Conservation (phyloP, 2,888 invertebrate species). For the Exocentrus adspersus region DNA sequence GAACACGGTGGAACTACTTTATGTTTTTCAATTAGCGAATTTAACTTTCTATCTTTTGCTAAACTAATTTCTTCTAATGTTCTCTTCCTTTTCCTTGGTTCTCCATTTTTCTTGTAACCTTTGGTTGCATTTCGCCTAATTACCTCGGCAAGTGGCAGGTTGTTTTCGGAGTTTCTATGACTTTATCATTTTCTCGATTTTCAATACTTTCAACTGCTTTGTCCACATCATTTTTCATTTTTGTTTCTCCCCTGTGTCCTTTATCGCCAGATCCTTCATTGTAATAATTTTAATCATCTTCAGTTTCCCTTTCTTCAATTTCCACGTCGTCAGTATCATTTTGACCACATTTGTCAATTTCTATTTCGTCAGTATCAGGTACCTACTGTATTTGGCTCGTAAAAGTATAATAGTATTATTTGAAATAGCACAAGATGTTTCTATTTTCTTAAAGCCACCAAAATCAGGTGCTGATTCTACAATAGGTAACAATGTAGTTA, state of each 20-base stretch:
- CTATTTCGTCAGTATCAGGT: conserved; percentile 13
- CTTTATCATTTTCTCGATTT: too few species aligned
- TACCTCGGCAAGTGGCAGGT: conserved; percentile 1
- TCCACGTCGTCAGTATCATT: conserved; percentile 6
- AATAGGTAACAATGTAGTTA: conserved; percentile 28
- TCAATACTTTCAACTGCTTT: too few species aligned
- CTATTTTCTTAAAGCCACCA: conserved; percentile 28
- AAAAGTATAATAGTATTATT: conserved; percentile 12
- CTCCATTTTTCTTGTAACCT: conserved; percentile 10
- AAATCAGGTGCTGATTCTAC: conserved; percentile 27
- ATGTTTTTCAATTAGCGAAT: background rate
- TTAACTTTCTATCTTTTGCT: background rate
- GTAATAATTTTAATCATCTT: conserved; percentile 14
- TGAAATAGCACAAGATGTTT: conserved; percentile 26
- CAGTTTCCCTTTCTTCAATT: conserved; percentile 7
- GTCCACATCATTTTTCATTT: conserved; percentile 11
- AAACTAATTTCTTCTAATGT: background rate
- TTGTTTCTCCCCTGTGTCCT: background rate
- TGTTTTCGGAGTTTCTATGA: background rate
- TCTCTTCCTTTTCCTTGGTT: background rate
- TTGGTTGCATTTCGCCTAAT: conserved; percentile 3
- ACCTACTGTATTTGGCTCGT: background rate
- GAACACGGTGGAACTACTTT: background rate
- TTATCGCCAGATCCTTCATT: background rate
- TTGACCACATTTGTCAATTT: conserved; percentile 8